Evolutionary conservation across 2,797 vertebrate species (phyloP).

Genomic region (Brachyrhaphis roseni): DNA sequence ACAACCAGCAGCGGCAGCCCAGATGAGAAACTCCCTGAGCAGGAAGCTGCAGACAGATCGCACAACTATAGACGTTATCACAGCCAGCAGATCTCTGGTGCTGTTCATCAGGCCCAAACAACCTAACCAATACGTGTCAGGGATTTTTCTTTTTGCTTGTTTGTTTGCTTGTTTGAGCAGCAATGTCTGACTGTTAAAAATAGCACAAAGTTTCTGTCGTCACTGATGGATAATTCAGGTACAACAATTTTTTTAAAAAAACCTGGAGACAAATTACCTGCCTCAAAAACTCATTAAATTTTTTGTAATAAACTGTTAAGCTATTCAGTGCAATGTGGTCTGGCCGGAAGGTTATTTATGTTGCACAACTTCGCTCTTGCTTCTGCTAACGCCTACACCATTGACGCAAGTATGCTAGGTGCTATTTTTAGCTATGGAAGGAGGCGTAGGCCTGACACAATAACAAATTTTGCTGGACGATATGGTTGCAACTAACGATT

Average conservation of each 20-base stretch:
- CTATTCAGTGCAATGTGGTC: background rate
- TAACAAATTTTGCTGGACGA: no score
- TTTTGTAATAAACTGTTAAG: background rate
- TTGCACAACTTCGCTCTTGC: no score
- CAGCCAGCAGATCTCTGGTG: background rate
- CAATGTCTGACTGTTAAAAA: background rate
- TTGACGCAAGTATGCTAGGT: no score
- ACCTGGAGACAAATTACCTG: background rate
- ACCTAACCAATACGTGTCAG: background rate
- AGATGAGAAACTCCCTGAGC: constrained; percentile 53
- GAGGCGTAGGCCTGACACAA: no score
- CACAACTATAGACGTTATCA: constrained; percentile 6
- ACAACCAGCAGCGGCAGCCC: constrained; percentile 15
- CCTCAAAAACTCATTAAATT: background rate
- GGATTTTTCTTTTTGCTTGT: background rate
- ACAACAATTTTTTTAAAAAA: background rate
- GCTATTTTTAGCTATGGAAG: no score
- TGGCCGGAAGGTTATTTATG: no score
- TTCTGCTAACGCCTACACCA: no score
- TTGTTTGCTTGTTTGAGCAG: no score
- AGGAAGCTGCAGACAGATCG: constrained; percentile 42
- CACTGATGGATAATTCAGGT: background rate
- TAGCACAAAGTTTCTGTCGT: background rate
- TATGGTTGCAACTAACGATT: background rate
- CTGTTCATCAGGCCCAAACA: background rate